Percentiles rank a stretch among this genome's conserved stretches.
Conservation (phyloP, 2,113 vertebrate genomes). For the Perca schrenkii region DNA sequence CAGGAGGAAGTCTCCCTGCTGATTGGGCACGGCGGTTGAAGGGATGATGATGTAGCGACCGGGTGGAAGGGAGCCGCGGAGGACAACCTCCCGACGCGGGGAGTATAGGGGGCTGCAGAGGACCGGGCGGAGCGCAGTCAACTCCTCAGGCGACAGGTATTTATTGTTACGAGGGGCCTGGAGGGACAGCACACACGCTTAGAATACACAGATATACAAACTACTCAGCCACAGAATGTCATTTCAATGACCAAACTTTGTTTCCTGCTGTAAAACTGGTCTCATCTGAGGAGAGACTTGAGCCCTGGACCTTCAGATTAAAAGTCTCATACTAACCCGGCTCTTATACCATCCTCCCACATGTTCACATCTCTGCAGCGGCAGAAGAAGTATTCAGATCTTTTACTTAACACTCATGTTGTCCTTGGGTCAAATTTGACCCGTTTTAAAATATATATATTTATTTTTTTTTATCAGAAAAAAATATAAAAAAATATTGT, state of each 20-base stretch:
- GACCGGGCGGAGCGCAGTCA: conserved; percentile 41
- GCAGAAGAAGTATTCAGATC: too few species aligned
- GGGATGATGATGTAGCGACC: conserved; percentile 85
- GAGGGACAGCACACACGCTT: conserved; percentile 1
- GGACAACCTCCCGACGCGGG: conserved; percentile 74
- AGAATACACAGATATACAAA: not conserved
- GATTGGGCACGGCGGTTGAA: conserved; percentile 61
- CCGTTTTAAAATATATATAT: too few species aligned
- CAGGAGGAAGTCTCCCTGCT: conserved; percentile 82
- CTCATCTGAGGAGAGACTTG: too few species aligned
- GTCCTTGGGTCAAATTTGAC: too few species aligned
- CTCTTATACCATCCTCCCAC: too few species aligned
- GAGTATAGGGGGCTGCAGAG: conserved; percentile 40
- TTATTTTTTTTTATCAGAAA: too few species aligned
- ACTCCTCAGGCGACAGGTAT: conserved; percentile 66
- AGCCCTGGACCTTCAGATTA: too few species aligned
- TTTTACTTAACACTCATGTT: too few species aligned
- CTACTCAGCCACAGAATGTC: not conserved
- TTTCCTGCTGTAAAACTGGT: not conserved
- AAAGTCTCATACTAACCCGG: too few species aligned
- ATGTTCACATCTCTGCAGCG: too few species aligned
- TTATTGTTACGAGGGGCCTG: conserved; percentile 63
- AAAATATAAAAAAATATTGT: too few species aligned
- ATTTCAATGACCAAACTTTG: not conserved
- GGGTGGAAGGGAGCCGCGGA: conserved; percentile 69